These are phyloP conservation scores for Scomberomorus guttatus DNA, from an alignment of 2,797 vertebrate species.

Conservation along the genomic window DNA sequence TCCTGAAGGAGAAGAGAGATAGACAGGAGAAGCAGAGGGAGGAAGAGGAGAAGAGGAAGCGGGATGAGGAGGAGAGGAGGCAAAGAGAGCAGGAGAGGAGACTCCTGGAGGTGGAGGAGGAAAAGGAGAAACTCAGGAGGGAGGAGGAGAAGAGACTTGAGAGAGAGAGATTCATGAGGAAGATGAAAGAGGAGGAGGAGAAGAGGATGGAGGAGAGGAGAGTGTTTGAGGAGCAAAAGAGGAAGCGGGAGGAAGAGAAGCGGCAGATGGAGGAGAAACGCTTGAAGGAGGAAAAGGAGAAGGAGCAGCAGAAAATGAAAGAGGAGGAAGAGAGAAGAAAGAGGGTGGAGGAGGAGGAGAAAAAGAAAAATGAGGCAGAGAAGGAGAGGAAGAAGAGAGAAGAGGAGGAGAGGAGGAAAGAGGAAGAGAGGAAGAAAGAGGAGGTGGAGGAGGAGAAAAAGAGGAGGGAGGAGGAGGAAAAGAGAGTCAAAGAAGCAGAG, in stretches of 20 bases:
- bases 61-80: constrained; percentile 34
- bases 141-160: constrained; percentile 68
- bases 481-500: constrained; percentile 25
- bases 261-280: constrained; percentile 44
- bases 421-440: constrained; percentile 37
- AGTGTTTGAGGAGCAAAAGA: constrained; percentile 53
- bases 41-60: constrained; percentile 53
- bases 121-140: constrained; percentile 50
- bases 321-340: constrained; percentile 30
- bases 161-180: constrained; percentile 56
- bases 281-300: constrained; percentile 41
- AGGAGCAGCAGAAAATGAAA: constrained; percentile 30
- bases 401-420: constrained; percentile 43
- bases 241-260: constrained; percentile 59
- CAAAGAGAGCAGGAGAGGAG: constrained; percentile 55
- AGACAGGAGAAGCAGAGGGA: constrained; percentile 58
- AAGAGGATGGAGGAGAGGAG: constrained; percentile 44
- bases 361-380: constrained; percentile 25
- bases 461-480: constrained; percentile 14
- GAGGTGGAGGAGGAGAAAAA: constrained; percentile 4
- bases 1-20: constrained; percentile 33
- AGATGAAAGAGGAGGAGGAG: constrained; percentile 64
- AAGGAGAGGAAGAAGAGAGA: constrained; percentile 6
- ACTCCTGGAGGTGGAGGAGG: constrained; percentile 41
- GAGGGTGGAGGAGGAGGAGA: constrained; percentile 16